Evolutionary conservation across 1,140 invertebrate species (phyloP).

Genomic region (Heliconius congener): DNA sequence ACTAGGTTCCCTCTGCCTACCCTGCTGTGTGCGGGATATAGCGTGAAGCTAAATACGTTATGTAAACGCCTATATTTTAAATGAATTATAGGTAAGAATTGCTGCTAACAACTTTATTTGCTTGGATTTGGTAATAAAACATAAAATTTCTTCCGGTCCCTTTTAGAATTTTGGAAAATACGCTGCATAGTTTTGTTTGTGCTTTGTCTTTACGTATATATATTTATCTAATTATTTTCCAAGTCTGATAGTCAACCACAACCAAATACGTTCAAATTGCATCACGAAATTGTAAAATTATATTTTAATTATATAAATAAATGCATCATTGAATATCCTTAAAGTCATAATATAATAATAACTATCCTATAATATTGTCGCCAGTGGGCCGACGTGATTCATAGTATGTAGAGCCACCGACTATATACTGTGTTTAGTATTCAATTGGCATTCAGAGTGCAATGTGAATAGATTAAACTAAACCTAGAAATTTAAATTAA

Average conservation of each 20-base stretch:
- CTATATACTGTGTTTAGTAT: slow-evolving; percentile 31
- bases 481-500: background rate
- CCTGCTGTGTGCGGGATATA: too few relatives aligned
- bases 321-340: background rate
- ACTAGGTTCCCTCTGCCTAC: too few relatives aligned
- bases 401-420: background rate
- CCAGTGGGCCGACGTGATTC: slow-evolving; percentile 35
- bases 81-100: too few relatives aligned
- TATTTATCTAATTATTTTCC: background rate
- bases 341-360: slow-evolving; percentile 6
- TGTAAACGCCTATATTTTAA: too few relatives aligned
- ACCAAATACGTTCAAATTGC: background rate
- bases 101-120: too few relatives aligned
- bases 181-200: too few relatives aligned
- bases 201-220: too few relatives aligned
- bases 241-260: background rate
- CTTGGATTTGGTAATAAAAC: too few relatives aligned
- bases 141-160: too few relatives aligned
- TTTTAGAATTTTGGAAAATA: too few relatives aligned
- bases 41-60: too few relatives aligned
- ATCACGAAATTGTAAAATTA: background rate
- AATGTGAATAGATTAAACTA: slow-evolving; percentile 20
- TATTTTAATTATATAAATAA: background rate
- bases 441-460: slow-evolving; percentile 16
- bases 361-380: slow-evolving; percentile 26